Base-by-base conservation (phyloP, 2,888 invertebrate genomes). In the Drosophila limbata region DNA sequence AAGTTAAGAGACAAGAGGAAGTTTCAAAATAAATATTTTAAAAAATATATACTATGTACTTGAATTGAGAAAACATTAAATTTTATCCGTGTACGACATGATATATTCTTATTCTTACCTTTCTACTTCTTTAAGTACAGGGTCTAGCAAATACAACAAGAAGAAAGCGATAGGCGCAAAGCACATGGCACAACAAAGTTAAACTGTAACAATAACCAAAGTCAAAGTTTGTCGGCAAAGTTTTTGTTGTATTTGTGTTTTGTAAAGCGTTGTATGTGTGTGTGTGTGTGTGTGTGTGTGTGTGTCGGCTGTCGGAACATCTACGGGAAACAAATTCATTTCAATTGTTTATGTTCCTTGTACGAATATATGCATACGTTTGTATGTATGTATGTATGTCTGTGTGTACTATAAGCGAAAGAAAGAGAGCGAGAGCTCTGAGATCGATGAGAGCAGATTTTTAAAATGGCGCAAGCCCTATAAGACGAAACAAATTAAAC, bases 141-240 rank as follows among this genome's bases (percentile, higher is more conserved):
- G 37, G 37, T 37, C 37, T n/a, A 37, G 2, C 42, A 68, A 40
- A 19, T 57, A 21, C 60, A 79, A 37, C 44, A 71, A 45, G 6
- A 44, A 50, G 25, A 68, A 48, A 37, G 48, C 50, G 60, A 57
- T 39, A 67, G 66, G 55, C 73, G 69, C 51, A 59, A 60, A 71
- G 78, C 77, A 78, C 77, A 77, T 77, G 73, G 60, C 74, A 75
- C 64, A 68, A 62, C 86, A 84, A 84, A 87, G 85, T 88, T 83
- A 77, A 88, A 88, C 87, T 87, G 87, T 84, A 83, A 85, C 89
- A 84, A 87, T 85, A 88, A 88, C 89, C 85, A 85, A 87, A 84
- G 83, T 88, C 89, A 84, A 87, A 87, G 84, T 88, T 88, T 73
- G 88, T 75, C 78, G 84, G 87, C 84, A 86, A 84, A 84, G 79